Conservation (phyloP, 2,113 vertebrate species). For the Halichoerus grypus region DNA sequence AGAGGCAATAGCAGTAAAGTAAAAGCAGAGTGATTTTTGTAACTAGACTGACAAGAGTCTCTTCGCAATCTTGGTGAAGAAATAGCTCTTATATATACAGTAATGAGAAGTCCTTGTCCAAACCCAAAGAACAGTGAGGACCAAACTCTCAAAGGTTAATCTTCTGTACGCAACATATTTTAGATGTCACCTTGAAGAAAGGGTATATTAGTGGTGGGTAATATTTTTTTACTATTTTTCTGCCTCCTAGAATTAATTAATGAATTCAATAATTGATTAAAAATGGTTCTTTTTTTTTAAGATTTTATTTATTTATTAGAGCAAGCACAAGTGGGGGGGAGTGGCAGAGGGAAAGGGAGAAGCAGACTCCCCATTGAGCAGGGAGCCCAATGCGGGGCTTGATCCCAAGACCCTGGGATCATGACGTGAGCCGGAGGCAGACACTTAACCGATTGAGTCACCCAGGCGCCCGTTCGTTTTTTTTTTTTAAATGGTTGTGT, state of each 20-base stretch:
- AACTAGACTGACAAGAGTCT: not conserved
- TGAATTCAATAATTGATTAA: not conserved
- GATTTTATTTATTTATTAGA: not conserved
- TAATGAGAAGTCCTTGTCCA: not conserved
- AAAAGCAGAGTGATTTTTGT: not conserved
- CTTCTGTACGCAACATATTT: not conserved
- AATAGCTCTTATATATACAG: not conserved
- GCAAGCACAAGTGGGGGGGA: not conserved
- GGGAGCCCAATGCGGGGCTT: not conserved
- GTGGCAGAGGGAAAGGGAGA: not conserved
- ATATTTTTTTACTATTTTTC: slow-evolving; percentile 20
- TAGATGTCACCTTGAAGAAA: slow-evolving; percentile 47
- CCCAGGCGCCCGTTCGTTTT: not conserved
- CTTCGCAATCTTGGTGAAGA: not conserved
- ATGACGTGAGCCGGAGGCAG: not conserved
- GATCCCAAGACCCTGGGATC: not conserved
- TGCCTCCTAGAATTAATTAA: slow-evolving; percentile 35
- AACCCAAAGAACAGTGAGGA: not conserved
- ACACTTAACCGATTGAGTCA: not conserved
- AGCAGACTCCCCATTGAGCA: not conserved
- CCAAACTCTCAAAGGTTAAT: not conserved
- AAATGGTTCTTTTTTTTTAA: not conserved
- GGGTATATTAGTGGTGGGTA: not conserved
- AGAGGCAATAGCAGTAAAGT: not conserved
- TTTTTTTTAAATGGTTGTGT: not conserved